Conservation (phyloP, 2,113 vertebrate species). For the Trinectes maculatus region DNA sequence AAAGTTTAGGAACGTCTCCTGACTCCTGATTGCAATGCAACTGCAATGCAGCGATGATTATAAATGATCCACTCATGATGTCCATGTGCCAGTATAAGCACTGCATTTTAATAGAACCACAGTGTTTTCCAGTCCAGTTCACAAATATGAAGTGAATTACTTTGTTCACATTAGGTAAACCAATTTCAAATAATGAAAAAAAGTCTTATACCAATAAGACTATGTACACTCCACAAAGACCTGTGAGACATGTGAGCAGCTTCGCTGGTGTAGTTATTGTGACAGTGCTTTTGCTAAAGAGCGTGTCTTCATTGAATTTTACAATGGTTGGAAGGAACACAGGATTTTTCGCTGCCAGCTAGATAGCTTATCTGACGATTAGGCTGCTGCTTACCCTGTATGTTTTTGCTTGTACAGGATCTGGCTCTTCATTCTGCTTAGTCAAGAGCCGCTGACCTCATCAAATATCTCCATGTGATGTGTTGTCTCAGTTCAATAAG, state of each 20-base stretch:
- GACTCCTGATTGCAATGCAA: no score
- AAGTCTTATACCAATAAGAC: no score
- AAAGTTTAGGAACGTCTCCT: no score
- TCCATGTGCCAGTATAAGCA: no score
- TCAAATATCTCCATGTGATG: background rate
- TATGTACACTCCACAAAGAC: no score
- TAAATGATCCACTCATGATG: no score
- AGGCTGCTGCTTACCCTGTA: background rate
- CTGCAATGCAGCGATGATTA: no score
- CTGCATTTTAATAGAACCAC: no score
- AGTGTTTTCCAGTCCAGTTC: background rate
- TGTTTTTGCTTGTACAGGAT: constrained; percentile 8
- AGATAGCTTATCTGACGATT: background rate
- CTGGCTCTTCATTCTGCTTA: constrained; percentile 17
- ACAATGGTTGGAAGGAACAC: background rate
- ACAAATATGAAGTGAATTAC: background rate
- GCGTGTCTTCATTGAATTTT: background rate
- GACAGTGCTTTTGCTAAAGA: background rate
- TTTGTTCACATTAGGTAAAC: background rate
- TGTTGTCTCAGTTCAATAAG: constrained; percentile 18
- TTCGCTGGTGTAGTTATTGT: no score
- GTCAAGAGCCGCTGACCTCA: constrained; percentile 27
- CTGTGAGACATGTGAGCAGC: no score
- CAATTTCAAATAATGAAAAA: background rate
- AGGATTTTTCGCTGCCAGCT: background rate